Base-by-base conservation (phyloP, 2,888 invertebrate species). In the Pyrgus malvae region DNA sequence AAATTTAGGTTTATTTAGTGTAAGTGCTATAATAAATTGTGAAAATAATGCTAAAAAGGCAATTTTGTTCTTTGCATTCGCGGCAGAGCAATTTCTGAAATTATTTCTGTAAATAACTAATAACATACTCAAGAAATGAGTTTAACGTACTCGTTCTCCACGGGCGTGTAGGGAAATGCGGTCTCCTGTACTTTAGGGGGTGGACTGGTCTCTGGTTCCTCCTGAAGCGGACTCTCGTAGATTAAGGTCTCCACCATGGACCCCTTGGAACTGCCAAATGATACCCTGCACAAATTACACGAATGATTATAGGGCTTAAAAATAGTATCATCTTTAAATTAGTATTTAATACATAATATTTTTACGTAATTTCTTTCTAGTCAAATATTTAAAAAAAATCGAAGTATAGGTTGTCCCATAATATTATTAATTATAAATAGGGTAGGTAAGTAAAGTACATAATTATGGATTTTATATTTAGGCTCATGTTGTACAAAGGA, bases 201-300 rank as follows among this genome's bases (percentile, higher is more conserved):
- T 17, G 92, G 94, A 90, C 94, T 94, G 73, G 91, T 91, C 81
- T 94, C 94, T 7, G 94, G 94, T 74, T 95, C 95, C 82, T 95
- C 95, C 71, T 95, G 95, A 48, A 96, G 92, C 25, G 94, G 94
- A 70, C 94, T 95, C 90, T 97, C 97, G 89, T 95, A 97, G 68
- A 97, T 96, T 66, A 97, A 91, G 42, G 97, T 97, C 91, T 97
- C 97, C 62, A 97, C 97, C 97, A 97, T 97, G 48, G 97, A 97
- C 64, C 97, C 97, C 83, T 97, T 97, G 66, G 97, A 97, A 80
- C 97, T 97, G 65, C 97, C 97, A 85, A 97, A 97, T 46, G 97
- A 97, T 65, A 97, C 97, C 92, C 97, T 97, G 92, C 9, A 88
- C 42, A 46, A 57, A 64, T 66, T 61, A 57, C 14, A 29, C 8